Conservation (phyloP, 2,888 invertebrate species). For the Pharmacophagus antenor region DNA sequence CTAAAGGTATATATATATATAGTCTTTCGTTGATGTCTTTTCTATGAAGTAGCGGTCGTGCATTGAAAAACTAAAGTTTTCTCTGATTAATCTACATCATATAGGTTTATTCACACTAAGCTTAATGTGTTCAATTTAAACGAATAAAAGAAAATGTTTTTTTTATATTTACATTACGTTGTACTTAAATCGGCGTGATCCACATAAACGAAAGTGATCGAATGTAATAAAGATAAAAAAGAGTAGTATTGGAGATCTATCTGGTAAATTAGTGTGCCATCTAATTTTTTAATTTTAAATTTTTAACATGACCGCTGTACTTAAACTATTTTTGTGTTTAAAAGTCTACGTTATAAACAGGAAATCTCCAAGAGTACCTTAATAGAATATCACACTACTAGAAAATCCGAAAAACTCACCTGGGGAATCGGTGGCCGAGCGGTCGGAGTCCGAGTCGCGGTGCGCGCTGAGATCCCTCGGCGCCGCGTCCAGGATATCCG, state of each 20-base stretch:
- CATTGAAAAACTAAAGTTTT: background rate
- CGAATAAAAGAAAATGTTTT: no score
- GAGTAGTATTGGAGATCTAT: background rate
- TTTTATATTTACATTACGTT: no score
- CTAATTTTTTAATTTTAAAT: background rate
- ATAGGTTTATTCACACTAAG: background rate
- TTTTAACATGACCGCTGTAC: background rate
- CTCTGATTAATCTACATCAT: background rate
- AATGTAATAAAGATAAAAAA: background rate
- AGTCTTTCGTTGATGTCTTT: constrained; percentile 65
- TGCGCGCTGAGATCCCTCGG: constrained; percentile 81
- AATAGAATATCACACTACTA: background rate
- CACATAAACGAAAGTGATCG: no score
- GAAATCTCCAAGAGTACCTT: background rate
- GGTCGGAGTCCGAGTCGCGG: constrained; percentile 79
- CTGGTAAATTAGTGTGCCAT: background rate
- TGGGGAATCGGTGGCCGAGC: constrained; percentile 81
- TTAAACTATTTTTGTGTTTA: background rate
- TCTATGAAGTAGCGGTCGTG: constrained; percentile 43
- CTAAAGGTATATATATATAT: background rate
- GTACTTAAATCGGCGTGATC: no score
- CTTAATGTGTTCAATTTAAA: no score
- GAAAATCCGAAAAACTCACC: constrained; percentile 41
- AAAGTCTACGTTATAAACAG: background rate
- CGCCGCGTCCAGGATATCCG: constrained; percentile 87